phyloP scores from a whole-genome alignment of 2,888 invertebrate species.

The Fragum fragum region DNA sequence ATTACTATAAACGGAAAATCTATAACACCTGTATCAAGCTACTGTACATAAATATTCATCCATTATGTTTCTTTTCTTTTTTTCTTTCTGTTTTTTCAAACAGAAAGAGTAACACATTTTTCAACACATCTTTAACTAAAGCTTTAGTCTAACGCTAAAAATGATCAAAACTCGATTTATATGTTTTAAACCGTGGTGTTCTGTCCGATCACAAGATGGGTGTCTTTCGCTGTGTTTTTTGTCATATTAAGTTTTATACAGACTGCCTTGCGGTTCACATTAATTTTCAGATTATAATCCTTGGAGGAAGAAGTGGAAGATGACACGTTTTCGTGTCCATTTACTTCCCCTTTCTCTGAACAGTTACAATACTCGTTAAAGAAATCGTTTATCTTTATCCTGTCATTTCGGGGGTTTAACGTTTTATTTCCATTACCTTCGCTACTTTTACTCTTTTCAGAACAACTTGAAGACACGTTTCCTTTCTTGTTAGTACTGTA shows the following conservation, averaged over 20 bases:
- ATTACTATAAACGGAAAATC: no score
- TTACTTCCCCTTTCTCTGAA: background rate
- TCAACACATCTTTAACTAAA: no score
- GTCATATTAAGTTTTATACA: slow-evolving; percentile 12
- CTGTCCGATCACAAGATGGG: background rate
- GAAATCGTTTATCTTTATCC: slow-evolving; percentile 22
- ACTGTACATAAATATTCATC: no score
- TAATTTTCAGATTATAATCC: slow-evolving; percentile 11
- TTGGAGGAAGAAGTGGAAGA: slow-evolving; percentile 6
- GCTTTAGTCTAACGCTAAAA: no score
- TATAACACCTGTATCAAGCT: no score
- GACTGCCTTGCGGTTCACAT: slow-evolving; percentile 11
- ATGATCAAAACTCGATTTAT: no score
- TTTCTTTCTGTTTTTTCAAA: no score
- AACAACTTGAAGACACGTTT: background rate
- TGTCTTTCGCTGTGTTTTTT: background rate
- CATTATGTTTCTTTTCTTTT: no score
- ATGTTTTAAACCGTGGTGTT: background rate
- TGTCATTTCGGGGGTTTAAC: background rate
- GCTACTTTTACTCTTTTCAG: background rate
- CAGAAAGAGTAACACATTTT: no score
- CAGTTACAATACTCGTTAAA: slow-evolving; percentile 4
- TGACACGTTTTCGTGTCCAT: background rate
- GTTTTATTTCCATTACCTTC: background rate
- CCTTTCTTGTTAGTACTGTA: background rate